Conservation (phyloP, 2,797 vertebrate species). For the Siniperca obscura region DNA sequence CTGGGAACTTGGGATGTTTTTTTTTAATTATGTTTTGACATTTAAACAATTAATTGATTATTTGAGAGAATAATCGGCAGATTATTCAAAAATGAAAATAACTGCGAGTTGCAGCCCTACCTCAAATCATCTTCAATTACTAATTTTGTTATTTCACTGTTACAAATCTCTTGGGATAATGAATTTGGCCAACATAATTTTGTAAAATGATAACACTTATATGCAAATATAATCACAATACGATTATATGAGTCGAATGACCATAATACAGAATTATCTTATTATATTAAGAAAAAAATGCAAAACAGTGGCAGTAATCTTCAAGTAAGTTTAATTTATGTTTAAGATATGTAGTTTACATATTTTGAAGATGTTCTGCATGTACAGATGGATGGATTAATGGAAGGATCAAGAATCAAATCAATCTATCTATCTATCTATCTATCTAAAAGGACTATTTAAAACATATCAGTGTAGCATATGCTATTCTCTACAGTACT, state of each 20-base stretch:
- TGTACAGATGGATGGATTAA: neutral
- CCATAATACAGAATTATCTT: neutral
- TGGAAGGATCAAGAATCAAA: neutral
- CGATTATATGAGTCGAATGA: too few species aligned
- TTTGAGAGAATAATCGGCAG: neutral
- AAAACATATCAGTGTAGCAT: neutral
- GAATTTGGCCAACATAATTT: neutral
- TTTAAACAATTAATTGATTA: neutral
- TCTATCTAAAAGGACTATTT: neutral
- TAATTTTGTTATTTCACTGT: neutral
- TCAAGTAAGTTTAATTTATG: neutral
- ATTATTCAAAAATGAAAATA: neutral
- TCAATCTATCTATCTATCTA: neutral
- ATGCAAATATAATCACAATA: neutral
- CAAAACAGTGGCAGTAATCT: neutral
- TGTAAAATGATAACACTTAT: neutral
- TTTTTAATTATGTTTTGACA: neutral
- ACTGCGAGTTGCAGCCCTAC: neutral
- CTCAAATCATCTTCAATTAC: neutral
- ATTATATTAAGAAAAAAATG: neutral
- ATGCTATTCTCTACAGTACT: neutral
- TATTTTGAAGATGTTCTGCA: neutral
- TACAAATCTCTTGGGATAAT: neutral
- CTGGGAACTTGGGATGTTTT: neutral
- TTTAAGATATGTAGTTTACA: neutral